These are phyloP conservation scores for Lepidurus couesii DNA, from an alignment of 1,140 invertebrate genomes.

Conservation along the genomic window DNA sequence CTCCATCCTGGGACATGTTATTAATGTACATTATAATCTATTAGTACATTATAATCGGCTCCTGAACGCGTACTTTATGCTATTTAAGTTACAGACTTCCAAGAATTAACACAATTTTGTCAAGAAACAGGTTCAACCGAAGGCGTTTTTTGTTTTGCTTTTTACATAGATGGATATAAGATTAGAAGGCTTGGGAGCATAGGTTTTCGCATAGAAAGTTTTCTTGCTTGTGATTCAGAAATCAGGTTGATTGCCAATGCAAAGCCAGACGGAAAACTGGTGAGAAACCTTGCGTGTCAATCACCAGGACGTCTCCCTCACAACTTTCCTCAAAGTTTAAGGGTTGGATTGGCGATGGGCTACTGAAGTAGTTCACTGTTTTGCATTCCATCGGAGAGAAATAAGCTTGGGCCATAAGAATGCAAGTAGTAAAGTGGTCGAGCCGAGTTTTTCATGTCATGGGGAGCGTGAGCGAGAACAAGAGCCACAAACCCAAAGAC, in stretches of 20 bases:
- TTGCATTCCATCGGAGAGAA: background rate
- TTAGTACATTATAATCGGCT: no score
- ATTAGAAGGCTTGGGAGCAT: no score
- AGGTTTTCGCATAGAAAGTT: no score
- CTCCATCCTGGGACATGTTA: no score
- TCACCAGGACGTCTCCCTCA: conserved; percentile 1
- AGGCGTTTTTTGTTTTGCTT: no score
- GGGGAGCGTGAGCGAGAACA: background rate
- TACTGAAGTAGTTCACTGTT: conserved; percentile 6
- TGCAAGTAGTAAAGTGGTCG: background rate
- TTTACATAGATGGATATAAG: no score
- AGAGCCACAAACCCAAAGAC: background rate
- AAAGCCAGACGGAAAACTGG: background rate
- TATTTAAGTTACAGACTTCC: no score
- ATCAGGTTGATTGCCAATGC: background rate
- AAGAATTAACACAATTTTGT: no score
- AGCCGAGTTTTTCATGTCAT: background rate
- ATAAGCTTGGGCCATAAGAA: background rate
- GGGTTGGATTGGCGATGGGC: background rate
- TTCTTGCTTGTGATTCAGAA: background rate
- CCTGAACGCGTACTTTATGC: no score
- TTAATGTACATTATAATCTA: no score
- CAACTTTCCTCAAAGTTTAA: background rate
- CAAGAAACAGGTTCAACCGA: no score
- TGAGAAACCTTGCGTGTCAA: background rate